Base-by-base conservation (phyloP, 2,888 invertebrate species). In the Cheilosia vernalis region DNA sequence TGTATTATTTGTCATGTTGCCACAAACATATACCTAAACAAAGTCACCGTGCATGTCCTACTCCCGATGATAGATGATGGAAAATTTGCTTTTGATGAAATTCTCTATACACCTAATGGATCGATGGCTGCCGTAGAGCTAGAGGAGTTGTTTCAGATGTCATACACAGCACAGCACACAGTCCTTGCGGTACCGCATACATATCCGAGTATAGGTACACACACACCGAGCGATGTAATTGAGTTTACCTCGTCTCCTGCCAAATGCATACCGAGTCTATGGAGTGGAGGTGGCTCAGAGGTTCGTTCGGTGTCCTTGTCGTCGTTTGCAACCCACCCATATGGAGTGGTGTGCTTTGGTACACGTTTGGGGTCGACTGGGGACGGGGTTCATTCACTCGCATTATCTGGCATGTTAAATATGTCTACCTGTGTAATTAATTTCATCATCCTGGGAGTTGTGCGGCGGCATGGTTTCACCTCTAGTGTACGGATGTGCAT, bases 371-470 rank as follows among this genome's bases (percentile, higher is more conserved):
- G 66, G 67, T 27, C 72, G 37, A 30, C 42, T 42, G 24, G 60
- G 70, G 42, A 63, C 15, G 61, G 24, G 67, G 85, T 61, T 76
- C 74, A 24, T 84, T 73, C 74, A 72, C 85, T 80, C 58, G 51
- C 42, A 81, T 67, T 61, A 63, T 72, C 55, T 85, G 72, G 61
- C 76, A 81, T 76, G 81, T 74, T 80, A 76, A 76, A 74, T 84
- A 85, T 77, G 85, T 81, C 85, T 85, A 85, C 81, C 81, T 81
- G 81, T 85, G 85, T 81, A 85, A 85, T 85, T 81, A 85, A 85
- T 81, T 85, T 85, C 72, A 76, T 70, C 84, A 80, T 66, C 66
- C 13, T 33, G 56, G 51, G 56, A 53, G 49, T n/a, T 51, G 64
- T 63, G 63, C 49, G 44, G 44, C 44, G 15, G 44, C 17, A 44